A percentile compares a stretch with the other conserved stretches of the same genome.
Evolutionary conservation across 2,113 vertebrate species (phyloP).

Genomic region (Platysternon megacephalum): DNA sequence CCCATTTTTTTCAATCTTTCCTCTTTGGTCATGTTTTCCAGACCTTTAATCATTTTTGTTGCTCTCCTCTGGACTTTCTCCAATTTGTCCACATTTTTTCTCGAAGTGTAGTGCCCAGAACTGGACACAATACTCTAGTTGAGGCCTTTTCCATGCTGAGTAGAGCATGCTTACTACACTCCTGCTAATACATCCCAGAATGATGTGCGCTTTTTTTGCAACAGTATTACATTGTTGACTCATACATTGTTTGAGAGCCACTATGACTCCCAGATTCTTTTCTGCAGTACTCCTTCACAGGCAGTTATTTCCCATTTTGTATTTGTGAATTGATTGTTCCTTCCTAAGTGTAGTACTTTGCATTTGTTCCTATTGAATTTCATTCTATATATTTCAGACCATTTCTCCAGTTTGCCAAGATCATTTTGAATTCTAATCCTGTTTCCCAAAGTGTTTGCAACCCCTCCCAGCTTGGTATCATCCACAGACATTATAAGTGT

Average conservation of each 20-base stretch:
- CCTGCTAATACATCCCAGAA: neutral
- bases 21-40: neutral
- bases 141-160: neutral
- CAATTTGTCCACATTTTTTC: neutral
- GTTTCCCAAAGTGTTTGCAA: no score
- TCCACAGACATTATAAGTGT: no score
- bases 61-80: neutral
- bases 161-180: neutral
- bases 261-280: neutral
- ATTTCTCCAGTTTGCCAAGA: neutral
- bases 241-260: neutral
- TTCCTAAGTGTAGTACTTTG: neutral
- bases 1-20: neutral
- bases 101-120: neutral
- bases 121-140: neutral
- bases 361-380: neutral
- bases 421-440: no score
- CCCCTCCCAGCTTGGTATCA: no score
- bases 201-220: neutral
- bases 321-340: neutral
- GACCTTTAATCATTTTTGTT: neutral
- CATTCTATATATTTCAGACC: neutral
- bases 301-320: neutral
- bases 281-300: neutral
- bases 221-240: neutral